These are phyloP conservation scores for Caenorhabditis sp. DNA, from an alignment of 2,888 invertebrate genomes.

Conservation along the genomic window DNA sequence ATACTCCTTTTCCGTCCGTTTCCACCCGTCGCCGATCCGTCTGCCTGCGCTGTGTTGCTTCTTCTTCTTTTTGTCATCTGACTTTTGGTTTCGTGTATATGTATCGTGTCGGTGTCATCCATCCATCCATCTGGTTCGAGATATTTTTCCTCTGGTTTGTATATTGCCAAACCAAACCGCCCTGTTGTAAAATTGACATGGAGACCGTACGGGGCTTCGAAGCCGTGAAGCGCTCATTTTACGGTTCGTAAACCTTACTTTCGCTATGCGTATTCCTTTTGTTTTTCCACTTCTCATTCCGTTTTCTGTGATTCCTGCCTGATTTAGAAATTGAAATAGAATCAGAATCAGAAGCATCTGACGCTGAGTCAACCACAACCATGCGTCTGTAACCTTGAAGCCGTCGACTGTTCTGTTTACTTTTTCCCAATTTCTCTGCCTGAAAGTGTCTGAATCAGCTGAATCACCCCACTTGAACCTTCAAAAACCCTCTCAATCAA, in stretches of 20 bases:
- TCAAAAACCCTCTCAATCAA: too few species aligned
- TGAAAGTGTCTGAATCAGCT: not conserved
- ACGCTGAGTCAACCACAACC: not conserved
- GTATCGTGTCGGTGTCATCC: conserved; percentile 1
- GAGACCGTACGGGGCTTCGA: conserved; percentile 10
- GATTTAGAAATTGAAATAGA: too few species aligned
- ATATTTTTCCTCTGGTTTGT: conserved; percentile 13
- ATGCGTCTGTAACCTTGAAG: not conserved
- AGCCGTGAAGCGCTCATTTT: conserved; percentile 16
- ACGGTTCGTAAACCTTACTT: conserved; percentile 52
- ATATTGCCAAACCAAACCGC: too few species aligned
- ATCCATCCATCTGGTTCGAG: not conserved
- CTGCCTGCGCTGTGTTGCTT: too few species aligned
- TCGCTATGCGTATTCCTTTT: not conserved
- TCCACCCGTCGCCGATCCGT: not conserved
- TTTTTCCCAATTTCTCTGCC: not conserved
- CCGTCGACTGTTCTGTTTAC: not conserved
- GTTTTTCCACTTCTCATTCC: conserved; percentile 2
- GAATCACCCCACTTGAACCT: conserved; percentile 6
- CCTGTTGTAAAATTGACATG: conserved; percentile 45
- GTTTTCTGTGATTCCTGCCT: too few species aligned
- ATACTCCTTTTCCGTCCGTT: conserved; percentile 9
- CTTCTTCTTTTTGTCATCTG: conserved; percentile 8
- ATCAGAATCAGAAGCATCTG: too few species aligned
- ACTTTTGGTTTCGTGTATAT: not conserved